Percentiles rank a stretch among this genome's conserved stretches.
phyloP scores from a whole-genome alignment of 2,888 invertebrate genomes.

The Gonocerus acuteangulatus region DNA sequence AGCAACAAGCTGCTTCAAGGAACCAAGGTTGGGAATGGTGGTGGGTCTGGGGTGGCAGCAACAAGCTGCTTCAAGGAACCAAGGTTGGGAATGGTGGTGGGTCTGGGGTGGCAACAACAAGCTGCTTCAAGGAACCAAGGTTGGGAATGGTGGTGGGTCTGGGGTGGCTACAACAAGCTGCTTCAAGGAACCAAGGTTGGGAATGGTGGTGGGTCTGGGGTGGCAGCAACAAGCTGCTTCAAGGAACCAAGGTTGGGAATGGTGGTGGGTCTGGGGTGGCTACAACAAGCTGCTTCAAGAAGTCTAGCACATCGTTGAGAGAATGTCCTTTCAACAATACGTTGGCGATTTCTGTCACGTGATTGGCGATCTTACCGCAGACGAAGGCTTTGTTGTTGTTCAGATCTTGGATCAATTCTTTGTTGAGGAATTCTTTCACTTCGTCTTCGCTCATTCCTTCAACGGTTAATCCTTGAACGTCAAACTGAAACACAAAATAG shows the following conservation, averaged over 20 bases:
- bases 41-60: too few relatives aligned
- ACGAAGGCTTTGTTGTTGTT: conserved; percentile 20
- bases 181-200: too few relatives aligned
- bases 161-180: too few relatives aligned
- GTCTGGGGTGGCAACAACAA: too few relatives aligned
- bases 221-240: too few relatives aligned
- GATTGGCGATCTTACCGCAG: not conserved
- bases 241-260: conserved; percentile 2
- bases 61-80: too few relatives aligned
- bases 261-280: conserved; percentile 15
- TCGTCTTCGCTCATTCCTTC: conserved; percentile 25
- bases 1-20: too few relatives aligned
- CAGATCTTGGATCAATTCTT: conserved; percentile 9
- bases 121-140: too few relatives aligned
- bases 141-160: too few relatives aligned
- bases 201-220: too few relatives aligned
- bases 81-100: too few relatives aligned
- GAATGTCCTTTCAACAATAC: conserved; percentile 22
- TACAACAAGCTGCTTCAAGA: conserved; percentile 21
- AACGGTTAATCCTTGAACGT: conserved; percentile 18
- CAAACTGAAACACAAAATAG: conserved; percentile 12
- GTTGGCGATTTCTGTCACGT: conserved; percentile 21
- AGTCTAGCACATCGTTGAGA: conserved; percentile 25
- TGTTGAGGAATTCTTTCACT: conserved; percentile 24
- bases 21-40: too few relatives aligned